phyloP scores from a whole-genome alignment of 1,140 invertebrate species.

The Cotesia vestalis region DNA sequence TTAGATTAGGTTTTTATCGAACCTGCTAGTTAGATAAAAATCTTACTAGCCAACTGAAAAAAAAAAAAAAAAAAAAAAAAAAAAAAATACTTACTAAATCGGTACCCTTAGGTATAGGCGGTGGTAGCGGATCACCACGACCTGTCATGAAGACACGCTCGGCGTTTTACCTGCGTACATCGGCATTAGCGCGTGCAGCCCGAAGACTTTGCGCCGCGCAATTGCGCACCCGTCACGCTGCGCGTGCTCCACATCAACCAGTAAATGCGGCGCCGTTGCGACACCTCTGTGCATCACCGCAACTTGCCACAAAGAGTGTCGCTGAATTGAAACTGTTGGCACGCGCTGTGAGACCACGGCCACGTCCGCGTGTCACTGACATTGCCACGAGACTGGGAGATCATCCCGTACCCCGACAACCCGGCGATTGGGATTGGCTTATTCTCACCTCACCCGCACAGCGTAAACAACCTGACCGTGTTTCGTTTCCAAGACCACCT shows the following conservation, averaged over 20 bases:
- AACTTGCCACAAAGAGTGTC: constrained; percentile 81
- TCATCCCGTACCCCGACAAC: constrained; percentile 64
- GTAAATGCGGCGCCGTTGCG: constrained; percentile 68
- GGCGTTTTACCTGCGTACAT: constrained; percentile 92
- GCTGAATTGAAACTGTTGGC: constrained; percentile 79
- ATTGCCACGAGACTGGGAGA: constrained; percentile 81
- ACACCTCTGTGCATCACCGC: constrained; percentile 76
- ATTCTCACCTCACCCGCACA: constrained; percentile 80
- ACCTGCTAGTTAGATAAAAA: no score
- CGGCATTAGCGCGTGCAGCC: constrained; percentile 86
- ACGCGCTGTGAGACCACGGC: constrained; percentile 83
- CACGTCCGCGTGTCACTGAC: constrained; percentile 75
- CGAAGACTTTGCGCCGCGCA: constrained; percentile 84
- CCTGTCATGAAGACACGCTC: constrained; percentile 97
- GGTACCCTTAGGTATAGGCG: constrained; percentile 41
- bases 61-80: no score
- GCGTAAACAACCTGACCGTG: constrained; percentile 79
- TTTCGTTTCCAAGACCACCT: constrained; percentile 88
- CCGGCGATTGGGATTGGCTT: constrained; percentile 82
- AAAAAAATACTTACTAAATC: no score
- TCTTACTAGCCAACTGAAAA: no score
- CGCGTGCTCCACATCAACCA: constrained; percentile 83
- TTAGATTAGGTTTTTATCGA: no score
- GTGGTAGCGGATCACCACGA: constrained; percentile 76
- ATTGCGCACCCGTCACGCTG: constrained; percentile 84